phyloP scores from a whole-genome alignment of 2,113 vertebrate genomes.

The Dolichotis patagonum region DNA sequence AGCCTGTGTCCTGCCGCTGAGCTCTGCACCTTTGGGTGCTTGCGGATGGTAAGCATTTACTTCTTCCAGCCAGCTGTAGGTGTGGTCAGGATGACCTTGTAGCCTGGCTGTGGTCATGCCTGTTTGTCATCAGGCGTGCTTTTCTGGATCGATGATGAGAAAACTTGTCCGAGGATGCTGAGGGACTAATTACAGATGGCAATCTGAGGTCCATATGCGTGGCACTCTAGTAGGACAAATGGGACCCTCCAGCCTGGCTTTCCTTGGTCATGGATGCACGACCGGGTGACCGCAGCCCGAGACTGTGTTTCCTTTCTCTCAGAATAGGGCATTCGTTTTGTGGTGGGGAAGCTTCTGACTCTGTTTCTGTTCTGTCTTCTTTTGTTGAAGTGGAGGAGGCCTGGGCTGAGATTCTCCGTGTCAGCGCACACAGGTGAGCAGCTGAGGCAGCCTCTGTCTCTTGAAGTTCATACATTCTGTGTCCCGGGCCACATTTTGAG shows the following conservation, averaged over 20 bases:
- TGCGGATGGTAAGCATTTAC: background rate
- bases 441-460: too few relatives aligned
- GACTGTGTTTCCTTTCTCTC: background rate
- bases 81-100: too few relatives aligned
- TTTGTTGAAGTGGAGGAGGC: too few relatives aligned
- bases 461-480: too few relatives aligned
- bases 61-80: background rate
- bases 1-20: too few relatives aligned
- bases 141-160: conserved; percentile 67
- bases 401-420: too few relatives aligned
- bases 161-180: conserved; percentile 63
- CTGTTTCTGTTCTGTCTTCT: too few relatives aligned
- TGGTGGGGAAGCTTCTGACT: too few relatives aligned
- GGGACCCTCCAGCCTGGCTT: conserved; percentile 20
- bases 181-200: conserved; percentile 67
- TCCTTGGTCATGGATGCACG: background rate
- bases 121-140: too few relatives aligned
- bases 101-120: too few relatives aligned
- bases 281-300: background rate
- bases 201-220: conserved; percentile 69
- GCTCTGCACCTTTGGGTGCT: background rate
- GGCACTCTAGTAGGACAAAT: background rate
- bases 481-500: too few relatives aligned
- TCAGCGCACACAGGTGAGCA: too few relatives aligned
- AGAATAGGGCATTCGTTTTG: background rate